phyloP scores from a whole-genome alignment of 2,113 vertebrate species.

The Psittacus erithacus region DNA sequence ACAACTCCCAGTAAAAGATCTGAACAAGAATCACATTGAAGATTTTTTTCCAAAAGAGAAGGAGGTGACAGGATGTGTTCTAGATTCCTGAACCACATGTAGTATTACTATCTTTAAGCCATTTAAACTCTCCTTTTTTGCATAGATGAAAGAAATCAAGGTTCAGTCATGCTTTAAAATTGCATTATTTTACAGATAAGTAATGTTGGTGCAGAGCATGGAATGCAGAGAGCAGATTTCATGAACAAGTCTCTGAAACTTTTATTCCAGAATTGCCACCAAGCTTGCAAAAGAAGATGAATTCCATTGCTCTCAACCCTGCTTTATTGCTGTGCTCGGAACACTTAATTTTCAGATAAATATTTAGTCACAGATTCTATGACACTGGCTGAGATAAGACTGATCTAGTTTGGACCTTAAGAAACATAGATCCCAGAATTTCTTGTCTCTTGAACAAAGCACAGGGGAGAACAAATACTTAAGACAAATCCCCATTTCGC shows the following conservation, averaged over 20 bases:
- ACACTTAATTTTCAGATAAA: neutral
- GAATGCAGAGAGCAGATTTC: neutral
- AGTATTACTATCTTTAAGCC: neutral
- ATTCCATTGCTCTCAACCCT: neutral
- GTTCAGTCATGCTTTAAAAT: neutral
- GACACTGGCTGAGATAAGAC: neutral
- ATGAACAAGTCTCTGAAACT: neutral
- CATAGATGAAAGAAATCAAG: neutral
- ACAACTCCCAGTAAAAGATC: neutral
- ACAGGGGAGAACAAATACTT: neutral
- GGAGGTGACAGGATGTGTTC: neutral
- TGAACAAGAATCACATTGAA: neutral
- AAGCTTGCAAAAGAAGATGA: neutral
- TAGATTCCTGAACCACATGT: neutral
- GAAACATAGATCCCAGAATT: neutral
- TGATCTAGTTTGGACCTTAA: neutral
- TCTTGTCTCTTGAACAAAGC: neutral
- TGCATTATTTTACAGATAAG: neutral
- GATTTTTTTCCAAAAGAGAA: neutral
- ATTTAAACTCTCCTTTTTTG: neutral
- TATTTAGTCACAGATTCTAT: neutral
- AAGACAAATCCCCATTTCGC: neutral
- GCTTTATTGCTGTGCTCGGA: neutral
- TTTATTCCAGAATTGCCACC: neutral
- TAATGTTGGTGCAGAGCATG: neutral